Evolutionary conservation across 1,140 invertebrate genomes (phyloP).

Genomic region (Tachypleus tridentatus): DNA sequence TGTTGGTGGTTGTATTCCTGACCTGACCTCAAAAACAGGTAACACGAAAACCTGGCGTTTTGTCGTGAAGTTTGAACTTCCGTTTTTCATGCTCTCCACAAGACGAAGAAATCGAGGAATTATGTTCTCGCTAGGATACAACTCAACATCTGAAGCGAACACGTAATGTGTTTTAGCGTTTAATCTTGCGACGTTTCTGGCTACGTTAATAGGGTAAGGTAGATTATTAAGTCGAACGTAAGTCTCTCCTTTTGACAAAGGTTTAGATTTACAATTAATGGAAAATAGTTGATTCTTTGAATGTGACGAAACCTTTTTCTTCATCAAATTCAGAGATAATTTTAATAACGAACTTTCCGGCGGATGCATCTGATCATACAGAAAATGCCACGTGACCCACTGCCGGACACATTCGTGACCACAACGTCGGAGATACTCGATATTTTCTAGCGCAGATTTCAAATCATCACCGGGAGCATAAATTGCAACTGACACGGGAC

Average conservation of each 20-base stretch:
- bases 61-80: too few species aligned
- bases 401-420: conserved; percentile 19
- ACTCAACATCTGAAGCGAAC: conserved; percentile 28
- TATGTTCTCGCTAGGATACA: conserved; percentile 26
- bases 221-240: not conserved
- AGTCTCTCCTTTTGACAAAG: not conserved
- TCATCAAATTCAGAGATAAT: too few species aligned
- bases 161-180: conserved; percentile 25
- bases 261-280: too few species aligned
- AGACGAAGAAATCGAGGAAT: conserved; percentile 17
- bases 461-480: conserved; percentile 60
- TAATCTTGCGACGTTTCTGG: conserved; percentile 27
- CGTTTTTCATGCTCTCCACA: not conserved
- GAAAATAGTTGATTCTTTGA: too few species aligned
- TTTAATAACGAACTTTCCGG: not conserved
- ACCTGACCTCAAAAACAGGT: conserved; percentile 64
- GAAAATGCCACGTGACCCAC: conserved; percentile 25
- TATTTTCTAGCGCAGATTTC: conserved; percentile 43
- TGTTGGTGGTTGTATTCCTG: conserved; percentile 52
- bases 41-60: conserved; percentile 51
- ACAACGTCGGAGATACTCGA: conserved; percentile 45
- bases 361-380: conserved; percentile 16
- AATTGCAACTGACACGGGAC: conserved; percentile 58
- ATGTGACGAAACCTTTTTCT: too few species aligned
- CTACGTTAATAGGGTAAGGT: conserved; percentile 29